These are phyloP conservation scores for Coenonympha arcania DNA, from an alignment of 2,888 invertebrate genomes.

Conservation along the genomic window DNA sequence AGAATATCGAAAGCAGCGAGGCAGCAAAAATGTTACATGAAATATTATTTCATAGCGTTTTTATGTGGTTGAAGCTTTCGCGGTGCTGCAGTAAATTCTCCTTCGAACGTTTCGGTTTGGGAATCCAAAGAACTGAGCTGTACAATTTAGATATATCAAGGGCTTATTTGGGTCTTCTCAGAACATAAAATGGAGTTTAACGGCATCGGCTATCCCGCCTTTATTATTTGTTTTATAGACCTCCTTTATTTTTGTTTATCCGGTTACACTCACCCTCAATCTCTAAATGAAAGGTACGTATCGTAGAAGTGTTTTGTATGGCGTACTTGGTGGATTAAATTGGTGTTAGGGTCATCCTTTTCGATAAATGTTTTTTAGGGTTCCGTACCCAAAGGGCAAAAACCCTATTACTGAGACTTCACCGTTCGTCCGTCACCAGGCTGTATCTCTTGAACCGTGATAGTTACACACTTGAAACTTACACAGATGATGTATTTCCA, in stretches of 20 bases:
- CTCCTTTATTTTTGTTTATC: slow-evolving; percentile 22
- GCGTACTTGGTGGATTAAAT: slow-evolving; percentile 7
- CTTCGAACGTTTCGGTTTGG: slow-evolving; percentile 1
- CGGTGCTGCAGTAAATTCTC: slow-evolving; percentile 3
- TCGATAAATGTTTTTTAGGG: too few relatives aligned
- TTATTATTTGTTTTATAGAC: slow-evolving; percentile 26
- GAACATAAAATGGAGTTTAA: slow-evolving; percentile 26
- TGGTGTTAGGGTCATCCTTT: background rate
- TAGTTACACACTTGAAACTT: too few relatives aligned
- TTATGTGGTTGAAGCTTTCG: background rate
- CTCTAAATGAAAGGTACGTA: slow-evolving; percentile 14
- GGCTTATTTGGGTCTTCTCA: slow-evolving; percentile 21
- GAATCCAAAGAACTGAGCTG: slow-evolving; percentile 8
- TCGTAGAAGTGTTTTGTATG: slow-evolving; percentile 4
- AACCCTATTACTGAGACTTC: too few relatives aligned
- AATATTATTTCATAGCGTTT: slow-evolving; percentile 7
- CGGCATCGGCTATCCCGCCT: slow-evolving; percentile 19
- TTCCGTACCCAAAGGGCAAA: too few relatives aligned
- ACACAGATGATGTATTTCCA: too few relatives aligned
- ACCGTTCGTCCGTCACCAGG: too few relatives aligned
- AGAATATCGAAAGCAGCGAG: too few relatives aligned
- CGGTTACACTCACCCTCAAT: slow-evolving; percentile 11
- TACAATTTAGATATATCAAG: slow-evolving; percentile 13
- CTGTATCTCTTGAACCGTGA: too few relatives aligned
- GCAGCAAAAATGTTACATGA: background rate